Base-by-base conservation (phyloP, 2,888 invertebrate genomes). In the Drosophila kanekoi region DNA sequence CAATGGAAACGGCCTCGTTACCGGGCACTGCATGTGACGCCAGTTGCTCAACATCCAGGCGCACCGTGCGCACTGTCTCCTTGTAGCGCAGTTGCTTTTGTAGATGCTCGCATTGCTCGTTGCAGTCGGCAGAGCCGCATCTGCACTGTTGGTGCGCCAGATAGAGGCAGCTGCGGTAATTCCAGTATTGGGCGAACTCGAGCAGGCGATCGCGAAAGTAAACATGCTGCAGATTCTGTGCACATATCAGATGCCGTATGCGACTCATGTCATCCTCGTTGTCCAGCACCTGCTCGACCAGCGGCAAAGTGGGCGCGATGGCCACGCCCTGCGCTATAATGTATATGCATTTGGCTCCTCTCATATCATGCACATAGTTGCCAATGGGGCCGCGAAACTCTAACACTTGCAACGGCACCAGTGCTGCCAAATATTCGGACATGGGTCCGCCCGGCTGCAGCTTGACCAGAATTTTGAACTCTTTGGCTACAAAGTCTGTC, bases 361-460 rank as follows among this genome's bases (percentile, higher is more conserved):
- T 40, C 4, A 72, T 32, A 8, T 89, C 65, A 14, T 87, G 74
- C 0, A 45, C 14, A 65, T 80, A 87, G 16, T 64, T 62, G 9
- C 96, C 96, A 92, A 95, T 95, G 0, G 96, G 96, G 0, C 97
- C 97, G 82, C 96, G 93, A 94, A 96, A 95, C 59, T 94, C 92
- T 10, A 95, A 94, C 45, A 92, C 71, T 58, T 94, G 93, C 1
- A 93, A 93, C 37, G 91, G 74, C 53, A 90, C 79, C 83, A 95
- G 90, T 33, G 90, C 84, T 60, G 89, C 91, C 49, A 96, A 90
- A 51, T 93, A 93, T 63, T 92, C 91, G 1, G 96, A 95, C 92
- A 95, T 94, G 49, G 91, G 73, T 0, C 96, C 95, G 67, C 92
- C 81, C 1, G 91, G 85, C 92, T 94, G 95, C 52, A 93, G 90